Evolutionary conservation across 2,888 invertebrate genomes (phyloP), one percentile per base, ranked within the genome.

Genomic region (Nomada fucata): DNA sequence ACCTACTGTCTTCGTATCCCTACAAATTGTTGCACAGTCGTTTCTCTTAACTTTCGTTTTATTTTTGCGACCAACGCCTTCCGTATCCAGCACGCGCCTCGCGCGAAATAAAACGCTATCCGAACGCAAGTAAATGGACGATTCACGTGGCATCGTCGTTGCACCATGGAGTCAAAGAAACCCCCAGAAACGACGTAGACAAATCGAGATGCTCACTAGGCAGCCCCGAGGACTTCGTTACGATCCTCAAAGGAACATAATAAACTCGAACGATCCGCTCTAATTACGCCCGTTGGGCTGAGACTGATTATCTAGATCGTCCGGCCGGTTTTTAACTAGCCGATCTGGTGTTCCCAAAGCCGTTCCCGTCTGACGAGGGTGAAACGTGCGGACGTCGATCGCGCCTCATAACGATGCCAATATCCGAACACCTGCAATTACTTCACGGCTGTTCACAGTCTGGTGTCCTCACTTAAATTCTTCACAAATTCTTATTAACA

Each of bases 221-320:
- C 82, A 71, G 82, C 84, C 82, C 65, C 53, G 61, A 72, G 85
- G 76, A 50, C 72, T 83, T 90, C 82, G 88, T 90, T 89, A 89
- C 70, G 76, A 87, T 87, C 77, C 78, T 90, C 91, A 90, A 91
- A 91, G 89, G 89, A 83, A 76, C 82, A 89, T 91, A 89, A 90
- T 91, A 90, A 91, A 90, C 86, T 88, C 64, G 83, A 84, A 78
- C 84, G 81, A 81, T 83, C 76, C 69, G 79, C 74, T 87, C 79
- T 90, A 91, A 91, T 91, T 91, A 91, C 87, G 84, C 88, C 90
- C 84, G 81, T 82, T 82, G 87, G 90, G 86, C 79, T 81, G 55
- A 20, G 69, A 42, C 64, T 63, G 72, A 68, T 83, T 86, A 82
- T 82, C 86, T 79, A 67, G 73, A 81, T 82, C 77, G 86, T 64